Percentiles rank a stretch among this genome's conserved stretches.
Evolutionary conservation across 2,888 invertebrate species (phyloP).

Genomic region (Athalia circularis): DNA sequence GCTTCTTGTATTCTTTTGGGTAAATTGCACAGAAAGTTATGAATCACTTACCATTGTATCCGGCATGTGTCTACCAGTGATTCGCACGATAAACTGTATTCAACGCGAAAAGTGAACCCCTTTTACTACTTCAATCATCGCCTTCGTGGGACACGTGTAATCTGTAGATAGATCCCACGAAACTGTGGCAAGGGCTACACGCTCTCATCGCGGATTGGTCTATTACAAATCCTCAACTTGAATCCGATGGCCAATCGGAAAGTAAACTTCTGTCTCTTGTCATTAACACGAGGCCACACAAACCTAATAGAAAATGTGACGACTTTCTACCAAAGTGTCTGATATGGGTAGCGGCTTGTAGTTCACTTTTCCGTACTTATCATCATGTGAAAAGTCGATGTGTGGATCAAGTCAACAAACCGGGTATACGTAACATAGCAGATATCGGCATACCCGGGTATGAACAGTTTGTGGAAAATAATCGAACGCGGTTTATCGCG

Average conservation of each 20-base stretch:
- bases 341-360: no score
- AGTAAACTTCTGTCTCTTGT: background rate
- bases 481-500: no score
- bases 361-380: no score
- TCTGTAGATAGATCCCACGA: background rate
- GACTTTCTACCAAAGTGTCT: no score
- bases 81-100: slow-evolving; percentile 11
- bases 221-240: slow-evolving; percentile 6
- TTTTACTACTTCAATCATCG: slow-evolving; percentile 18
- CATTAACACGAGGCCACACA: background rate
- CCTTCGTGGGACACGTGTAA: slow-evolving; percentile 30
- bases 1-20: background rate
- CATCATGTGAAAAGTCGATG: no score
- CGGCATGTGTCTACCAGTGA: background rate
- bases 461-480: no score
- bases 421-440: no score
- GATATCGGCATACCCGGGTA: no score
- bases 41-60: background rate
- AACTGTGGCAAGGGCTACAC: slow-evolving; percentile 7
- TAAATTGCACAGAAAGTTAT: background rate
- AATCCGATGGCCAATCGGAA: background rate
- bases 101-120: background rate
- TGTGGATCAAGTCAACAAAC: no score
- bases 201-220: slow-evolving; percentile 28
- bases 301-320: background rate